Base-by-base conservation (phyloP, 2,888 invertebrate genomes). In the Rotaria socialis region DNA sequence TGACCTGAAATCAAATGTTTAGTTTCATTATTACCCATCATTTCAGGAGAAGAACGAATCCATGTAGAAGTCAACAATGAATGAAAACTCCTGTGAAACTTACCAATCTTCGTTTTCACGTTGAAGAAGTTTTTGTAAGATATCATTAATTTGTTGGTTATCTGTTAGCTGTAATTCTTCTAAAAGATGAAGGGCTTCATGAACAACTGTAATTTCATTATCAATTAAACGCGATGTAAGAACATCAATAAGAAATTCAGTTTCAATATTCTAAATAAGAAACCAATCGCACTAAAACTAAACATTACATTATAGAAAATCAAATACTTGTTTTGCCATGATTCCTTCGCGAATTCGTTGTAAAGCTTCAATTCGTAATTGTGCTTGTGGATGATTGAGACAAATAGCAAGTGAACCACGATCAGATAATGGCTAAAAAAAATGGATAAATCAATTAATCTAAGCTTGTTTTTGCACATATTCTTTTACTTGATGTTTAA, bases 131-230 rank as follows among this genome's bases (percentile, higher is more conserved):
- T 47, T 43, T 47, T 80, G 80, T 47, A 80, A n/a, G n/a, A 80
- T 80, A 80, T 80, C 80, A 47, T 80, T 80, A 24, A 80, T 80
- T n/a, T 47, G 47, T 47, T 80, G 80, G 47, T 80, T 80, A 47
- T 47, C 47, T 11, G 11, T 47, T 24, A 47, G 7, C 24, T 47
- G 22, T 10, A 80, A 47, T 43, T 80, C 47, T 47, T 47, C 24
- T 43, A 80, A n/a, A 24, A 80, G 47, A 47, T 14, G 10, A 47
- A 80, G n/a, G 11, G 80, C 47, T 80, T 80, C 80, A 10, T 47
- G 14, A 80, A 22, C 80, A 80, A 80, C 80, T n/a, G 24, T n/a
- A 7, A n/a, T 11, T 47, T 80, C 80, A 80, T 80, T 47, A 80
- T 80, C 80, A 47, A 24, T 47, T n/a, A 80, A 80, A 24, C 80